Evolutionary conservation across 2,113 vertebrate species (phyloP), one percentile per base, ranked within the genome.

Genomic region (Oplegnathus fasciatus): DNA sequence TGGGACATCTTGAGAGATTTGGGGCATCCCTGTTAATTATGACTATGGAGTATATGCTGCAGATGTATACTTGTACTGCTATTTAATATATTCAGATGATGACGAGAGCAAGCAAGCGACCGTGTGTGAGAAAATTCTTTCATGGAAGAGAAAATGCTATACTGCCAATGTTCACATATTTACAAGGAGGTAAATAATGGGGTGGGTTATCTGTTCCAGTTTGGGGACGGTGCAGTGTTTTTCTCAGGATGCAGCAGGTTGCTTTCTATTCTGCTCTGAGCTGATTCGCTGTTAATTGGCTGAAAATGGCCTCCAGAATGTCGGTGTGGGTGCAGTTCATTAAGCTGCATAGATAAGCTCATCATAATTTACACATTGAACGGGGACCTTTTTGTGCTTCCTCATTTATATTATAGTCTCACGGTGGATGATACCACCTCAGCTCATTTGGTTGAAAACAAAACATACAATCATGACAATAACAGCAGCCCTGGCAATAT

Each of bases 391-490:
- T 68, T 68, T 24, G 32, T 86, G 79, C 88, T 88, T 80, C 61
- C 80, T 86, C 84, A 82, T 92, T 93, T 84, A 91, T 74, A 89
- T 86, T 75, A 85, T 62, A 28, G 82, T 74, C 84, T 87, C 66
- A 17, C 57, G 65, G 78, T 65, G 72, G 83, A 67, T 80, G 71
- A 90, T 86, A 62, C 75, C 68, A 84, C 78, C 87, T 88, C 81
- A 89, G 89, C 85, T 91, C 82, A 88, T 93, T 91, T 90, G 76
- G 73, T 74, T 70, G 80, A 86, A 91, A 89, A 91, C 77, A 91
- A 82, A 88, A 90, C 78, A 87, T 72, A 75, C 80, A 84, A 54
- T 88, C 79, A 85, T 60, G 48, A 62, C 76, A 86, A 83, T 75
- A 83, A 86, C 78, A 69, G 70, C 78, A 61, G 83, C 24, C 42